Evolutionary conservation across 1,140 invertebrate genomes (phyloP).

Genomic region (Heliconius himera): DNA sequence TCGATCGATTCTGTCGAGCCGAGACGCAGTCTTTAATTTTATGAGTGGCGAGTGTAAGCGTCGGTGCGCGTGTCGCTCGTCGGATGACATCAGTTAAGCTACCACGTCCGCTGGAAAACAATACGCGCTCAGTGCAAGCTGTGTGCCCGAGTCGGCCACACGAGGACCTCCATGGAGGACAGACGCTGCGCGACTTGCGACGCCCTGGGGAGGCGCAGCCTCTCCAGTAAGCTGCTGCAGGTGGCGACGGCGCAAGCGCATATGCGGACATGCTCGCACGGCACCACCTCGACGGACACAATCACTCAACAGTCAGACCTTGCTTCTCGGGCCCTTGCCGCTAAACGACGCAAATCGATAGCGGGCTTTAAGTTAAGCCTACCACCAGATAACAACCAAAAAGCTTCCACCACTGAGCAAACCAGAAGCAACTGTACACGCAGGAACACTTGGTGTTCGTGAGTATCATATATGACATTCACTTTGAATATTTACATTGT

Average conservation of each 20-base stretch:
- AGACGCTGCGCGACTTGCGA: constrained; percentile 75
- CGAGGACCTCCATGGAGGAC: constrained; percentile 74
- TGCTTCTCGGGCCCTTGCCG: constrained; percentile 70
- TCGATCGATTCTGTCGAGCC: constrained; percentile 65
- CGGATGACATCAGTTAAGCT: constrained; percentile 79
- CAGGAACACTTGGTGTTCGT: constrained; percentile 81
- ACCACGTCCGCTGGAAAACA: constrained; percentile 70
- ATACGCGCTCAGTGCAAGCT: constrained; percentile 74
- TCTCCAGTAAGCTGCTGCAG: constrained; percentile 73
- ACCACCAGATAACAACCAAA: constrained; percentile 55
- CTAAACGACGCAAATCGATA: constrained; percentile 75
- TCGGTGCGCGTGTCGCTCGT: constrained; percentile 67
- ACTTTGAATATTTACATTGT: constrained; percentile 14
- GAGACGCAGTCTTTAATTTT: constrained; percentile 66
- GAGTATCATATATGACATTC: constrained; percentile 53
- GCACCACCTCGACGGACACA: constrained; percentile 54
- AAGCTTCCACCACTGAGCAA: constrained; percentile 51
- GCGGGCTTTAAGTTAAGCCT: constrained; percentile 70
- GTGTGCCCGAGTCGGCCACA: constrained; percentile 70
- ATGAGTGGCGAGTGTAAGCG: constrained; percentile 61
- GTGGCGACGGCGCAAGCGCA: constrained; percentile 78
- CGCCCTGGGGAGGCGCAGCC: constrained; percentile 70
- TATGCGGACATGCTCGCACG: constrained; percentile 67
- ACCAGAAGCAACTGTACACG: constrained; percentile 62
- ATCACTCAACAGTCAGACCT: constrained; percentile 59